Base-by-base conservation (phyloP, 2,888 invertebrate species). In the Rotaria magnacalcarata region DNA sequence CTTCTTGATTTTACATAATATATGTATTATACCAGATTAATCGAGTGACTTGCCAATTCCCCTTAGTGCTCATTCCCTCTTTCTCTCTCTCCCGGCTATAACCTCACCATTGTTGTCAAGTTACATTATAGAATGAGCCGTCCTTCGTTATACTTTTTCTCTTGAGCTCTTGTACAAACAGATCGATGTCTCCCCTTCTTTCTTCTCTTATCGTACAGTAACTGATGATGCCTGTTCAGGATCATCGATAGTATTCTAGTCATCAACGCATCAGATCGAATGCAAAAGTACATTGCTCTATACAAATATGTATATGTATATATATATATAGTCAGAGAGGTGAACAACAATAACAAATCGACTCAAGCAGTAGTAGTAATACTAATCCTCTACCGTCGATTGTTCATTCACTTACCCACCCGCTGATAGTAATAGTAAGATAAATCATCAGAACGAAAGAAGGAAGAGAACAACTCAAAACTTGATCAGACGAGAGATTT, bases 131-230 rank as follows among this genome's bases (percentile, higher is more conserved):
- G 67, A 67, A 67, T 6, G 67, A 67, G 16, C 19, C 34, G 67
- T 67, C 67, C 67, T 67, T 67, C 67, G 67, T 27, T 67, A 34
- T 27, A 34, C 34, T 34, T 41, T 67, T 67, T 67, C 67, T 67
- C 67, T 67, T 67, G 67, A 67, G 67, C 67, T 67, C 67, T 67
- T 67, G 67, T 67, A 67, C 67, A 67, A 67, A 67, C 67, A 67
- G 67, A 67, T 67, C 67, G 7, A 34, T 67, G 34, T 67, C 19
- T 67, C 67, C 14, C 34, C 14, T 67, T 34, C 67, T 5, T 27
- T 67, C 19, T 34, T 67, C 34, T 67, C 67, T 67, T 67, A 67
- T 67, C 67, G 34, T 34, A 6, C 16, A 67, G 67, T 67, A 67
- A 67, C 67, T 67, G 34, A 67, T 67, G 34, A 67, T 67, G 67